These are phyloP conservation scores for Eristalinus sepulchralis DNA, from an alignment of 2,888 invertebrate genomes.

Conservation along the genomic window DNA sequence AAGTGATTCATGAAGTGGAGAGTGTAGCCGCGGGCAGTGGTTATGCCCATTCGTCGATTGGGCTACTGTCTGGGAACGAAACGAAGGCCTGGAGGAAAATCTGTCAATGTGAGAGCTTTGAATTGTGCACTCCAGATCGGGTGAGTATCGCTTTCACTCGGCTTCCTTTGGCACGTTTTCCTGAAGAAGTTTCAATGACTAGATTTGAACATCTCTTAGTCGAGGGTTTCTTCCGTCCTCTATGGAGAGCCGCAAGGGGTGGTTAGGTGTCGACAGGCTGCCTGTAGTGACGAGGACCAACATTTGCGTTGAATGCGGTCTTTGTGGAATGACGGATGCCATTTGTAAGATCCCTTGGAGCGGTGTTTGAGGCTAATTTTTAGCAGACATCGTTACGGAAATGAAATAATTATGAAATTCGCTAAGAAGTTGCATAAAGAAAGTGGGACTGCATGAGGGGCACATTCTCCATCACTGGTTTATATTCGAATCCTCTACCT, in stretches of 20 bases:
- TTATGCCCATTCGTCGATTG: not conserved
- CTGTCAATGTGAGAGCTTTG: not conserved
- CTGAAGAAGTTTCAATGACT: not conserved
- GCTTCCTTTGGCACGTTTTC: not conserved
- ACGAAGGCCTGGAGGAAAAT: not conserved
- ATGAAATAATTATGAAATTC: not conserved
- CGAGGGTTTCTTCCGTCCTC: not conserved
- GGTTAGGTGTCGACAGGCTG: not conserved
- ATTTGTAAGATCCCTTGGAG: not conserved
- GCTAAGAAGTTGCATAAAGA: not conserved
- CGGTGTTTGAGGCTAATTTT: not conserved
- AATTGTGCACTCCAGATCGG: not conserved
- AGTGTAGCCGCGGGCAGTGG: not conserved
- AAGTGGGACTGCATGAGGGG: too few species aligned
- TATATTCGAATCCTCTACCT: not conserved
- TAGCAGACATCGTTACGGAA: not conserved
- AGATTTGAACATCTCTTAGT: not conserved
- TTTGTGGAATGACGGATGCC: not conserved
- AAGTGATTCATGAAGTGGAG: not conserved
- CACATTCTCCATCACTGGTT: not conserved
- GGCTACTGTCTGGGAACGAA: not conserved
- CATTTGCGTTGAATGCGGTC: not conserved
- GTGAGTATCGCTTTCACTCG: not conserved
- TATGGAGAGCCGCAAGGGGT: not conserved
- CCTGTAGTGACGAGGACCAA: not conserved